phyloP scores from a whole-genome alignment of 2,888 invertebrate species.

The Papilio demoleus region DNA sequence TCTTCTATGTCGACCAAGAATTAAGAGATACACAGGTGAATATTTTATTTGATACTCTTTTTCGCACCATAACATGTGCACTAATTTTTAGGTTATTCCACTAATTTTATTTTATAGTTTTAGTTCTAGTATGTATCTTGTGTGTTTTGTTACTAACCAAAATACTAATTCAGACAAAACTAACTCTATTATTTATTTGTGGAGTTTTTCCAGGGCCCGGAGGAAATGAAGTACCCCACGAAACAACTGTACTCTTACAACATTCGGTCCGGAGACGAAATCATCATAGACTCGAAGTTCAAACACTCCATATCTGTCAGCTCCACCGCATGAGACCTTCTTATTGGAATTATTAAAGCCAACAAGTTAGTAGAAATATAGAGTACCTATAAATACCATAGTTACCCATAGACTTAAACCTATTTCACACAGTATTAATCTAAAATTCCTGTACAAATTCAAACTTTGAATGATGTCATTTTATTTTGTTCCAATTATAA shows the following conservation, averaged over 20 bases:
- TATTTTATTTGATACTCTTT: conserved; percentile 2
- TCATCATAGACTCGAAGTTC: conserved; percentile 92
- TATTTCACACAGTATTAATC: background rate
- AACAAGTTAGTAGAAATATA: conserved; percentile 26
- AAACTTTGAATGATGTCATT: conserved; percentile 16
- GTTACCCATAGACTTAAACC: conserved; percentile 30
- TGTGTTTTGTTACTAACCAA: conserved; percentile 3
- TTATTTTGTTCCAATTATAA: background rate
- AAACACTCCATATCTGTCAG: conserved; percentile 79
- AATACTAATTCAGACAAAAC: conserved; percentile 22
- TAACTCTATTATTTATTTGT: conserved; percentile 39
- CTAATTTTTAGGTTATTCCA: background rate
- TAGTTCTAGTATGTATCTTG: background rate
- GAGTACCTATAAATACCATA: conserved; percentile 27
- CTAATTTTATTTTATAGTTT: conserved; percentile 8
- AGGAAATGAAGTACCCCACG: conserved; percentile 94
- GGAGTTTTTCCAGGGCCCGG: conserved; percentile 85
- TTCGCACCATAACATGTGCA: too few relatives aligned
- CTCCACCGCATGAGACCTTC: conserved; percentile 54
- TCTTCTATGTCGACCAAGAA: conserved; percentile 95
- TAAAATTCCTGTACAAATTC: background rate
- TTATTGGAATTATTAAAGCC: conserved; percentile 22
- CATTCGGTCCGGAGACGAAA: conserved; percentile 94
- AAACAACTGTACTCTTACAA: conserved; percentile 96
- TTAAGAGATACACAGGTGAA: conserved; percentile 84